Evolutionary conservation across 1,140 invertebrate genomes (phyloP).

Genomic region (Odontomachus brunneus): DNA sequence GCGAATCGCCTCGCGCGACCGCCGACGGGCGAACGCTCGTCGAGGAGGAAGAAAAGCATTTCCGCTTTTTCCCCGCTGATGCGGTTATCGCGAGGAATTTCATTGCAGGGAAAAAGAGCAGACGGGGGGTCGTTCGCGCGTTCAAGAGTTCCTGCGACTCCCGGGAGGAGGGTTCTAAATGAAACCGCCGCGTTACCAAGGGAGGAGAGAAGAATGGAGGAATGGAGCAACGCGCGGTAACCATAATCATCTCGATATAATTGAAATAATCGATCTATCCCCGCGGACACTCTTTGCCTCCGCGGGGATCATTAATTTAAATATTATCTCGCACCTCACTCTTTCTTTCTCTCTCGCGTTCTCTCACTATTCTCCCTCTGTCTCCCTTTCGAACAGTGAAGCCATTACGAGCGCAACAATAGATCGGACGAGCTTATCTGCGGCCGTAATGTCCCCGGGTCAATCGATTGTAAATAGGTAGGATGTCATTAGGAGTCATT

Average conservation of each 20-base stretch:
- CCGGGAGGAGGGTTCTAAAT: background rate
- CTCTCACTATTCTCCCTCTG: background rate
- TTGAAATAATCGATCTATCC: conserved; percentile 44
- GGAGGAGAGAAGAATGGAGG: too few relatives aligned
- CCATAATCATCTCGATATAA: conserved; percentile 36
- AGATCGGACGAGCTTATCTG: background rate
- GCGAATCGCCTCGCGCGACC: conserved; percentile 42
- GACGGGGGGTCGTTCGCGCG: conserved; percentile 7
- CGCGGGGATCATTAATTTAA: background rate
- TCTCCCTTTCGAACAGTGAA: conserved; percentile 25
- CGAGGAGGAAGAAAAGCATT: conserved; percentile 28
- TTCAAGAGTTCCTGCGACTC: background rate
- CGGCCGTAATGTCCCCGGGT: background rate
- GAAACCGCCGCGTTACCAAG: background rate
- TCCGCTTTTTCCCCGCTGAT: conserved; percentile 50
- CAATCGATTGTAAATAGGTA: conserved; percentile 16
- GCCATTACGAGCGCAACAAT: background rate
- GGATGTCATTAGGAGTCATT: conserved; percentile 39
- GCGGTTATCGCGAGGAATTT: conserved; percentile 51
- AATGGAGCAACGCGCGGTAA: background rate
- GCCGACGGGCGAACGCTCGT: conserved; percentile 31
- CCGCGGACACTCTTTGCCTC: background rate
- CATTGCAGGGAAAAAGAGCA: conserved; percentile 34
- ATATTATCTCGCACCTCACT: background rate
- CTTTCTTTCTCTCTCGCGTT: too few relatives aligned